Evolutionary conservation across 1,140 invertebrate species (phyloP), one percentile per base, ranked within the genome.

Genomic region (Drosophila pseudoananassae): DNA sequence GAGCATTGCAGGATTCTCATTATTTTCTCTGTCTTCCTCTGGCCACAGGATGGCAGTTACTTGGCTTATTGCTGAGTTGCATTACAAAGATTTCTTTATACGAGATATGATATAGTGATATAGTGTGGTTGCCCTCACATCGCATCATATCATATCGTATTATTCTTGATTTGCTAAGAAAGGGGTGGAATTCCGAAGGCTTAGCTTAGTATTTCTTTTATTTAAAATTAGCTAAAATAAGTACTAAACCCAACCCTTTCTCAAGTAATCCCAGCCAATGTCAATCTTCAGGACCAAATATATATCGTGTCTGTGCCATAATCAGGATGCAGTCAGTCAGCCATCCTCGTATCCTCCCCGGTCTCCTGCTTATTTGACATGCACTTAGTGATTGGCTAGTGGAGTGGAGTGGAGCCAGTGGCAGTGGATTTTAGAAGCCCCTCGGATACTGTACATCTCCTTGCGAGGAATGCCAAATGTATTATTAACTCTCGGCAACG

Each of bases 401-500:
- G n/a, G 40, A 43, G n/a, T 43, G 40, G 3, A 56, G 66, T 69
- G 66, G 51, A 69, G 66, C 29, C 69, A 49, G 25, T 70, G 17
- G 63, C 23, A 69, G 64, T 70, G 66, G 66, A 70, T 70, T 69
- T 69, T 53, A 15, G 43, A 8, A n/a, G 20, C 59, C 31, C 53
- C 29, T 36, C 38, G 54, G 33, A 15, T 51, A 20, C 31, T 3
- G 56, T 64, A 59, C 6, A 68, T 36, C 47, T 64, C 51, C 46
- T 50, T 57, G 40, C 27, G 45, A 46, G 55, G 53, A 55, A 58
- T 53, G 54, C 36, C 33, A 57, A 65, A 71, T 72, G 69, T 73
- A 78, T 78, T 78, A 78, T 78, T 78, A 78, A 78, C 69, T 78
- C 69, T 73, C 68, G 55, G 76, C 75, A 78, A 78, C 51, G 76